phyloP scores from a whole-genome alignment of 2,797 vertebrate species.

The Argentina silus region DNA sequence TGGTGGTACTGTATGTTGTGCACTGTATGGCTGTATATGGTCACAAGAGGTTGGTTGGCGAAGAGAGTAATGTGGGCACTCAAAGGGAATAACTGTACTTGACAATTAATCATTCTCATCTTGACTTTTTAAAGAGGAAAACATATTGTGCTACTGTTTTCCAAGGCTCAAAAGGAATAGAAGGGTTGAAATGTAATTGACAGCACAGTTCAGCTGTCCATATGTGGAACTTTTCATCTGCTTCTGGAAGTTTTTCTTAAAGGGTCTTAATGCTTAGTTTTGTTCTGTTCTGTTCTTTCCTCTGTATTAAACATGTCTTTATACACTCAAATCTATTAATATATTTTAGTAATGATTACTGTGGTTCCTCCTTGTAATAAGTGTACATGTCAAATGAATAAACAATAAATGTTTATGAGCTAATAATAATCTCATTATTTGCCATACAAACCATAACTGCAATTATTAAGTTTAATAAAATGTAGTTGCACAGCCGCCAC shows the following conservation, averaged over 20 bases:
- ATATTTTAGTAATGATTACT: constrained; percentile 81
- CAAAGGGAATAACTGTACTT: neutral
- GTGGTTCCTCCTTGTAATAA: constrained; percentile 71
- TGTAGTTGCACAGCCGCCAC: neutral
- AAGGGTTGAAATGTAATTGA: constrained; percentile 39
- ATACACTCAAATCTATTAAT: constrained; percentile 77
- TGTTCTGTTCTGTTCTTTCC: constrained; percentile 64
- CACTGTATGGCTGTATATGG: neutral
- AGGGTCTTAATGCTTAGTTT: constrained; percentile 65
- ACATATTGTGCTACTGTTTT: constrained; percentile 19
- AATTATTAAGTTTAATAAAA: neutral
- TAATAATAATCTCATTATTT: constrained; percentile 20
- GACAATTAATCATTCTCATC: neutral
- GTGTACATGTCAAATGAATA: constrained; percentile 73
- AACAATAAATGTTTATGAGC: constrained; percentile 78
- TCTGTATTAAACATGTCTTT: constrained; percentile 73
- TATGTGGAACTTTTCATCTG: constrained; percentile 45
- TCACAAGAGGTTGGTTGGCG: neutral
- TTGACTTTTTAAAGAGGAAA: constrained; percentile 17
- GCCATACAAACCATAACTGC: neutral
- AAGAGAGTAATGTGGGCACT: constrained; percentile 26
- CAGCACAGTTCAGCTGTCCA: constrained; percentile 19
- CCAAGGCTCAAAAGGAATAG: constrained; percentile 41
- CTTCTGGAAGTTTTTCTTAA: constrained; percentile 63
- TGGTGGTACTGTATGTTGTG: neutral